These are phyloP conservation scores for Thamnophis sirtalis DNA, from an alignment of 2,113 vertebrate species.

Conservation along the genomic window DNA sequence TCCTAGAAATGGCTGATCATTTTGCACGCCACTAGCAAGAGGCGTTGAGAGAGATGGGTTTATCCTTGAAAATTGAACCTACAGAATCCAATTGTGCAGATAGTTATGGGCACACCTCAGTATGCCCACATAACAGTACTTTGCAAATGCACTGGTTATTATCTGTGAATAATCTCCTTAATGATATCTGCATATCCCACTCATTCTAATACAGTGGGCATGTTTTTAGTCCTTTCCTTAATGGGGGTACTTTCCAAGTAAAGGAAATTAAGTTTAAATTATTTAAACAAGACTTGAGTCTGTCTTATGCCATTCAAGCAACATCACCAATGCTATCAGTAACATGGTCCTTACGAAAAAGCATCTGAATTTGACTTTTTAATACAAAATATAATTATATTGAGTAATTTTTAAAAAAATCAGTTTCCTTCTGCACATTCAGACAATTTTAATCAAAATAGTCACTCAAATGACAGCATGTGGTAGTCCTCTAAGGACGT, in stretches of 20 bases:
- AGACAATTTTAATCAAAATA: background rate
- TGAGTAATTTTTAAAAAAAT: background rate
- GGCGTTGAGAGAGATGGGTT: too few relatives aligned
- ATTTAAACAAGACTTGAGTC: too few relatives aligned
- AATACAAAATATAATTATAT: background rate
- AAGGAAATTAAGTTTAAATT: background rate
- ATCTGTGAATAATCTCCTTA: background rate
- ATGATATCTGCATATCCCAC: background rate
- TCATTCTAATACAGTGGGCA: background rate
- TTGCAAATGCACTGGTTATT: background rate
- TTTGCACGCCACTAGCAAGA: too few relatives aligned
- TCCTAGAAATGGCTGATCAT: too few relatives aligned
- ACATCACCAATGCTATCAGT: accelerated
- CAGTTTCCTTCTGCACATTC: background rate
- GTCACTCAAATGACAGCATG: background rate
- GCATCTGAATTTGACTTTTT: background rate
- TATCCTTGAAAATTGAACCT: too few relatives aligned
- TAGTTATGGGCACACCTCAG: too few relatives aligned
- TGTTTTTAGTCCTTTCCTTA: background rate
- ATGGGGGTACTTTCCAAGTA: background rate
- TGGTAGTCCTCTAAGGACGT: background rate
- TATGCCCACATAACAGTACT: background rate
- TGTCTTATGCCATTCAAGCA: background rate
- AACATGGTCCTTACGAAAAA: background rate
- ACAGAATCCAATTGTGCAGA: too few relatives aligned